These are phyloP conservation scores for Antennarius striatus DNA, from an alignment of 2,113 vertebrate species.

Conservation along the genomic window DNA sequence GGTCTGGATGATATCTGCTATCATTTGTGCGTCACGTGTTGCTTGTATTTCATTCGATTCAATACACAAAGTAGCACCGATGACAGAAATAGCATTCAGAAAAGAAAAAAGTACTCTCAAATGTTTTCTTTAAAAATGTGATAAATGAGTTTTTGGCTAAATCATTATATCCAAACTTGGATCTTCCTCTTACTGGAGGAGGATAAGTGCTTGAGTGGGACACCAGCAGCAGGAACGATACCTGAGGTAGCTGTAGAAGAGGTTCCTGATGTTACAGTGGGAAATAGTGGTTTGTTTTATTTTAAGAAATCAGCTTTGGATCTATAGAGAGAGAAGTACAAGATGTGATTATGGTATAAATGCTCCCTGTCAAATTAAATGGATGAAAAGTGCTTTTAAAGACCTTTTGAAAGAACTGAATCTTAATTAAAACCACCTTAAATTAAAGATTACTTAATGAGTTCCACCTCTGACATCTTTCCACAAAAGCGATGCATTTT, in stretches of 20 bases:
- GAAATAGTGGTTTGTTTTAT: background rate
- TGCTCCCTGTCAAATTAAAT: background rate
- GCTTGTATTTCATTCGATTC: slow-evolving; percentile 5
- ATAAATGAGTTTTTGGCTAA: background rate
- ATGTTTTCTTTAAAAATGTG: background rate
- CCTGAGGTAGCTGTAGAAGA: background rate
- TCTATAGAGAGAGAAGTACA: background rate
- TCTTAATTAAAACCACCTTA: background rate
- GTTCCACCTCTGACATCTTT: background rate
- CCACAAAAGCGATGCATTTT: background rate
- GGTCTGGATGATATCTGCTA: background rate
- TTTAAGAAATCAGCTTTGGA: background rate
- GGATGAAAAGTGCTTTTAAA: background rate
- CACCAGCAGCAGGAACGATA: background rate
- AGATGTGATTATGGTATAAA: background rate
- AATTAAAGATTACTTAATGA: background rate
- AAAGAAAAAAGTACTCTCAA: background rate
- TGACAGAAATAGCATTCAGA: background rate
- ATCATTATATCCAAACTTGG: background rate
- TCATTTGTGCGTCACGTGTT: slow-evolving; percentile 10
- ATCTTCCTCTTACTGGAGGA: background rate
- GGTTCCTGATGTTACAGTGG: slow-evolving; percentile 1
- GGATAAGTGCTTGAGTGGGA: background rate
- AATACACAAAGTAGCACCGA: slow-evolving; percentile 8
- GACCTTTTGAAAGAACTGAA: background rate